These are phyloP conservation scores for Syngnathus acus DNA, from an alignment of 2,797 vertebrate genomes.

Conservation along the genomic window DNA sequence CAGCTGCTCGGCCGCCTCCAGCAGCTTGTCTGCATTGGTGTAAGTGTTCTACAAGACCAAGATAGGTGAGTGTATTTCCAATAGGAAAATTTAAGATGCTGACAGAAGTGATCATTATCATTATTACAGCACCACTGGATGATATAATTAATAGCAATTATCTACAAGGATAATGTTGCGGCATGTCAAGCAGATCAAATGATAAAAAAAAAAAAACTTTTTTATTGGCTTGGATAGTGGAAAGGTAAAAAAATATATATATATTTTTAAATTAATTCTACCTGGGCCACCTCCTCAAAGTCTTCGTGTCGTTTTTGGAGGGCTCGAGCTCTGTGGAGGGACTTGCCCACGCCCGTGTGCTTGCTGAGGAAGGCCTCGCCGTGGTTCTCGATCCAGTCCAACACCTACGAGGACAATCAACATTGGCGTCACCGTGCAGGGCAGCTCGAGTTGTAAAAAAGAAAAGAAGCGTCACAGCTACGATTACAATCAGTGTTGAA, in stretches of 20 bases:
- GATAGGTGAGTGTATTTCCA: not conserved
- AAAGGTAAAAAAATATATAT: too few species aligned
- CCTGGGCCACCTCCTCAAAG: constrained; percentile 97
- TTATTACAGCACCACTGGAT: not conserved
- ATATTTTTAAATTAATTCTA: constrained; percentile 35
- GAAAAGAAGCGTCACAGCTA: constrained; percentile 10
- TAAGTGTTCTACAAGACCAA: constrained; percentile 81
- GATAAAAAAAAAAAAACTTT: not conserved
- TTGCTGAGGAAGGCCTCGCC: constrained; percentile 97
- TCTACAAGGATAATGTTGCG: not conserved
- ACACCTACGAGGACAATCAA: constrained; percentile 70
- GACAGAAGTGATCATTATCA: not conserved
- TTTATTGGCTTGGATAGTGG: not conserved
- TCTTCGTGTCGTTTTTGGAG: constrained; percentile 95
- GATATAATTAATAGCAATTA: not conserved
- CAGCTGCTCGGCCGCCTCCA: constrained; percentile 94
- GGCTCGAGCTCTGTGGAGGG: constrained; percentile 88
- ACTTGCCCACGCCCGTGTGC: constrained; percentile 94
- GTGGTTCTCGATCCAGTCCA: constrained; percentile 99
- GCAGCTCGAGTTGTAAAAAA: constrained; percentile 11
- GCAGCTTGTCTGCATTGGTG: constrained; percentile 94
- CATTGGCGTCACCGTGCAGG: not conserved
- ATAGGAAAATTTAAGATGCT: not conserved
- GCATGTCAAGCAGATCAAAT: not conserved
- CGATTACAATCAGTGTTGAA: not conserved